Conservation (phyloP, 2,888 invertebrate species). For the Elysia crispata region DNA sequence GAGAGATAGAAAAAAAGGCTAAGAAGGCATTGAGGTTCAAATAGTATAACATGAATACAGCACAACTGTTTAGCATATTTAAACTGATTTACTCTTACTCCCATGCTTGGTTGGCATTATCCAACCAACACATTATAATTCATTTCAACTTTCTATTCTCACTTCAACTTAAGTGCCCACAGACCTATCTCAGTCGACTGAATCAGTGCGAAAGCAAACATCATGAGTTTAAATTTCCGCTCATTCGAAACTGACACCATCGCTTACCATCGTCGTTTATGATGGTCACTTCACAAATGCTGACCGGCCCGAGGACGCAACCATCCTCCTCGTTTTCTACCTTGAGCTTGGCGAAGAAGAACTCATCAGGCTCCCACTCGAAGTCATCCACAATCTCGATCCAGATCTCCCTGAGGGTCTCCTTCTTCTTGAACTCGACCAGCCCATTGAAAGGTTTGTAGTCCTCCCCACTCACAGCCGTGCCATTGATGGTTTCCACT, state of each 20-base stretch:
- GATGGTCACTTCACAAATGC: conserved; percentile 81
- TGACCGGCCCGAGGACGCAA: conserved; percentile 79
- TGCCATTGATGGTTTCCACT: conserved; percentile 81
- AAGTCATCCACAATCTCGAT: conserved; percentile 81
- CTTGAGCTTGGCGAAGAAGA: conserved; percentile 81
- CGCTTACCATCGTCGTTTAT: conserved; percentile 81
- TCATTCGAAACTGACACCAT: not conserved
- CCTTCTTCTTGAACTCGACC: conserved; percentile 80
- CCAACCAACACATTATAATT: too few species aligned
- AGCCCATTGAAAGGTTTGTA: conserved; percentile 80
- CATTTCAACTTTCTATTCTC: too few species aligned
- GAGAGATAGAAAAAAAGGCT: too few species aligned
- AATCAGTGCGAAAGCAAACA: too few species aligned
- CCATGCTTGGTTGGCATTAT: too few species aligned
- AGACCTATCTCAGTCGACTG: too few species aligned
- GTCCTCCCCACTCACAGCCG: conserved; percentile 80
- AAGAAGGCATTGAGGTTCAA: too few species aligned
- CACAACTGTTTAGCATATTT: too few species aligned
- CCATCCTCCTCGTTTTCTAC: conserved; percentile 57
- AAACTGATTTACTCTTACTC: too few species aligned
- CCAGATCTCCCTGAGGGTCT: conserved; percentile 78
- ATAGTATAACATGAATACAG: too few species aligned
- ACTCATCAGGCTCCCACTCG: conserved; percentile 82
- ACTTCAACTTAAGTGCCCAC: too few species aligned
- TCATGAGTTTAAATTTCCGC: too few species aligned